Evolutionary conservation across 2,888 invertebrate species (phyloP).

Genomic region (Zhuqinia jingwanae): DNA sequence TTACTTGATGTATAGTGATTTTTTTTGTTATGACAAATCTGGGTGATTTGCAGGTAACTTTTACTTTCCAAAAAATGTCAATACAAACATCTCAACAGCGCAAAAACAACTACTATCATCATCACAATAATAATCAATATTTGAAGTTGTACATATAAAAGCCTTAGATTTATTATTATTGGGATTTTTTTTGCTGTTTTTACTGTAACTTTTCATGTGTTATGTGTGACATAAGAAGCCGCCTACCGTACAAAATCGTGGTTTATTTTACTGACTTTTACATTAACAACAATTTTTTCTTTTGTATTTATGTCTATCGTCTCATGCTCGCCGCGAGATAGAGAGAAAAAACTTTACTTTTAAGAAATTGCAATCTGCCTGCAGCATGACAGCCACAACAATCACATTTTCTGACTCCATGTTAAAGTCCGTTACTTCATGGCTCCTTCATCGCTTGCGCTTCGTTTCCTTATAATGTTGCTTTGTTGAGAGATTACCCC

Average conservation of each 20-base stretch:
- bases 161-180: neutral
- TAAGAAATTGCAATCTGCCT: constrained; percentile 58
- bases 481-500: constrained; percentile 35
- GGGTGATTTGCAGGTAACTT: constrained; percentile 41
- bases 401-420: neutral
- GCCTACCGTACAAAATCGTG: constrained; percentile 22
- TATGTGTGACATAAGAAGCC: constrained; percentile 2
- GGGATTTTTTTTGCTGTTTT: neutral
- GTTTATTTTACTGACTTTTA: constrained; percentile 27
- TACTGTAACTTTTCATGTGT: too few species aligned
- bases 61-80: constrained; percentile 56
- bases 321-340: neutral
- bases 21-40: constrained; percentile 35
- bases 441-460: neutral
- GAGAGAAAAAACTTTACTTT: constrained; percentile 58
- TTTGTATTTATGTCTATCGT: too few species aligned
- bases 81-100: neutral
- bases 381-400: constrained; percentile 26
- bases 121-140: neutral
- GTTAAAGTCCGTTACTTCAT: neutral
- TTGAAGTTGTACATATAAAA: neutral
- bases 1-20: neutral
- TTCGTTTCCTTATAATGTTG: constrained; percentile 24
- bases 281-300: constrained; percentile 7
- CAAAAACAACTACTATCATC: neutral